Conservation (phyloP, 2,797 vertebrate species). For the Hydrophis major region DNA sequence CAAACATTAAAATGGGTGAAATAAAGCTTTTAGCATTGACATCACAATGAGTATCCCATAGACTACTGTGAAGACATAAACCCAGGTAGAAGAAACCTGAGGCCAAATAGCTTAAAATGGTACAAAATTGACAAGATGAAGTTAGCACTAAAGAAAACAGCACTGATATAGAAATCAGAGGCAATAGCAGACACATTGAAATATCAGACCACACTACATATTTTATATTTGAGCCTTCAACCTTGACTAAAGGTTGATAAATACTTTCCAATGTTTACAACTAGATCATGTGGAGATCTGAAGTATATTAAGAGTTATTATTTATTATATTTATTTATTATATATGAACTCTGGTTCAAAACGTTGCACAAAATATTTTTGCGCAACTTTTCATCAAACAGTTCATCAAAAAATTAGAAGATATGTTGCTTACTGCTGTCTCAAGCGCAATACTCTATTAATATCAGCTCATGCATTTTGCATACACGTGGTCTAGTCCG, state of each 20-base stretch:
- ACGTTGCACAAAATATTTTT: not conserved
- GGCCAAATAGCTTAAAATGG: too few relatives aligned
- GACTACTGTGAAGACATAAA: too few relatives aligned
- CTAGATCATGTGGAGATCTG: not conserved
- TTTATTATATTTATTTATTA: too few relatives aligned
- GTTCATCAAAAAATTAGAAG: not conserved
- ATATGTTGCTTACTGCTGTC: not conserved
- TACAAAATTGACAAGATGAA: too few relatives aligned
- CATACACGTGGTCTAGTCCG: not conserved
- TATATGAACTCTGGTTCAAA: not conserved
- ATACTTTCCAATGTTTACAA: not conserved
- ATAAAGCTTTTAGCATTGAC: not conserved
- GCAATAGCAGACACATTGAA: too few relatives aligned
- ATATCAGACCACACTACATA: too few relatives aligned
- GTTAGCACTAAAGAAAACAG: too few relatives aligned
- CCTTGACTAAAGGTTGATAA: not conserved
- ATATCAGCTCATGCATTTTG: not conserved
- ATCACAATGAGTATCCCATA: not conserved
- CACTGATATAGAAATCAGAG: too few relatives aligned
- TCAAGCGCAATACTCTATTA: not conserved
- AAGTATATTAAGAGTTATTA: not conserved
- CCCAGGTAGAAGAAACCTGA: too few relatives aligned
- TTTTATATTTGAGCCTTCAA: too few relatives aligned
- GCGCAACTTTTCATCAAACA: not conserved
- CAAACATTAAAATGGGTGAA: not conserved